Conservation (phyloP, 2,113 vertebrate genomes). For the Empidonax traillii region DNA sequence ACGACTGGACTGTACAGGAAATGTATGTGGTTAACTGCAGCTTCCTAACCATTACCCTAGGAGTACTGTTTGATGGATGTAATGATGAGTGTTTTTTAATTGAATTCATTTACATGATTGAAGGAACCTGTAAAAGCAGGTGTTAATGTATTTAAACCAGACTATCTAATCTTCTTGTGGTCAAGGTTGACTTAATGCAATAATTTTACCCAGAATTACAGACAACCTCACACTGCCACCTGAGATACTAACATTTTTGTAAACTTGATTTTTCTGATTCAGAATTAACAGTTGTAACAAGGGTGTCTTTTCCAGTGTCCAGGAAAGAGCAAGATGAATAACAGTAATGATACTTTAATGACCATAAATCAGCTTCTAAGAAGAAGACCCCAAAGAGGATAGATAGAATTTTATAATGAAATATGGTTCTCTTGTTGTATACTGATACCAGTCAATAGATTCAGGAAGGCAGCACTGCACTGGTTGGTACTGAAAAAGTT, state of each 20-base stretch:
- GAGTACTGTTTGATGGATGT: neutral
- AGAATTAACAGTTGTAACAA: neutral
- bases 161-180: neutral
- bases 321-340: neutral
- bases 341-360: neutral
- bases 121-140: neutral
- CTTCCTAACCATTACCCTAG: neutral
- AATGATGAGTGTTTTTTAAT: neutral
- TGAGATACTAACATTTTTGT: neutral
- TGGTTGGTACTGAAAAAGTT: neutral
- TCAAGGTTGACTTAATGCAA: neutral
- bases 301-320: neutral
- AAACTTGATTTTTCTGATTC: neutral
- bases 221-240: neutral
- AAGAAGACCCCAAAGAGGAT: neutral
- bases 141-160: neutral
- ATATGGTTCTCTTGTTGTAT: fast-evolving
- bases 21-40: neutral
- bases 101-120: neutral
- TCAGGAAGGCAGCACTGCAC: neutral
- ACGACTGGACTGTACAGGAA: neutral
- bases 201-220: neutral
- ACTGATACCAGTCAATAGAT: fast-evolving
- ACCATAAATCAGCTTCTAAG: neutral
- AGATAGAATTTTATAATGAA: neutral